Conservation (phyloP, 2,797 vertebrate species). For the Pipistrellus pygmaeus region DNA sequence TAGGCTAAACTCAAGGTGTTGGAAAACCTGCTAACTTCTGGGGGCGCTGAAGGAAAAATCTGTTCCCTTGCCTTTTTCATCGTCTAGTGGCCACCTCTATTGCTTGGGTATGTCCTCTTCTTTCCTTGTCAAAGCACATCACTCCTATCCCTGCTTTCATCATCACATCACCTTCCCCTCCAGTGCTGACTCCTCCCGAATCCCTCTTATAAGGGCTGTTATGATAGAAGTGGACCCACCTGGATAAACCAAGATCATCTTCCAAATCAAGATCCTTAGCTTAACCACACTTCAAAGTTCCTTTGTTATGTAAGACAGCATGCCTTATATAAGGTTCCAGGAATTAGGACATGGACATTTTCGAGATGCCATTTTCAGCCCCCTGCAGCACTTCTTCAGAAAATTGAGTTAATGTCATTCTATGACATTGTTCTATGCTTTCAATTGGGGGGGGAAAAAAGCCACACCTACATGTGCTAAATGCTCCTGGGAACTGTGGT, state of each 20-base stretch:
- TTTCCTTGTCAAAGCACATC: background rate
- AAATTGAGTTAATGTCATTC: background rate
- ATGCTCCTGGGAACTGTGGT: background rate
- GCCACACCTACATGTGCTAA: background rate
- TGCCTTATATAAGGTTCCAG: background rate
- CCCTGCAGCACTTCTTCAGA: background rate
- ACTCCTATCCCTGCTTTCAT: background rate
- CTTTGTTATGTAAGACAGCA: background rate
- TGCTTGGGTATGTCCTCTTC: background rate
- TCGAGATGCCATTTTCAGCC: background rate
- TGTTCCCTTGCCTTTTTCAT: background rate
- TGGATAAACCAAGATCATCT: background rate
- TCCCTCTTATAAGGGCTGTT: background rate
- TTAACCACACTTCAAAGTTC: background rate
- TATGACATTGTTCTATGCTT: conserved; percentile 26
- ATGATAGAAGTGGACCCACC: background rate
- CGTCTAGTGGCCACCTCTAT: background rate
- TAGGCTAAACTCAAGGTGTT: background rate
- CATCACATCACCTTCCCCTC: background rate
- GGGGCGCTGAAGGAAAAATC: background rate
- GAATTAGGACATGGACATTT: background rate
- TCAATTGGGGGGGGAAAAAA: background rate
- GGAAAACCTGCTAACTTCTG: background rate
- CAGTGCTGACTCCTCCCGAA: background rate
- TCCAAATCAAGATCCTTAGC: background rate